Percentiles rank a stretch among this genome's conserved stretches.
These are phyloP conservation scores for Antheraea pernyi DNA, from an alignment of 1,140 invertebrate species.

Conservation along the genomic window DNA sequence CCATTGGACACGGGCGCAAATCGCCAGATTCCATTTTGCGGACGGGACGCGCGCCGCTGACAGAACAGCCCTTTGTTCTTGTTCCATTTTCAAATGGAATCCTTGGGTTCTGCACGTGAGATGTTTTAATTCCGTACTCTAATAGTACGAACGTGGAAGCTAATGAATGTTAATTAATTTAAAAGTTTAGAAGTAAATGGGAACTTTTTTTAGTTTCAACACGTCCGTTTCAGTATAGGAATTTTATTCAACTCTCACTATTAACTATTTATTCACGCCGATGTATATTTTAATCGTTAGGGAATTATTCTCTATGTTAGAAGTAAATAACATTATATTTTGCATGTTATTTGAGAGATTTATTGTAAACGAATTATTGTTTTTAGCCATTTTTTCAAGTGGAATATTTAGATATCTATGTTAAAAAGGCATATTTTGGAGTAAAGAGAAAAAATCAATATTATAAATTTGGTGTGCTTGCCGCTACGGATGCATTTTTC, in stretches of 20 bases:
- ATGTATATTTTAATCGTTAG: too few species aligned
- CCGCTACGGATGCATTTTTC: too few species aligned
- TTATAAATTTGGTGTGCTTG: too few species aligned
- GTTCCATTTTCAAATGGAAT: conserved; percentile 54
- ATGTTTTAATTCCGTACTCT: conserved; percentile 31
- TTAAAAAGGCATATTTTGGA: too few species aligned
- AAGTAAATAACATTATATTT: too few species aligned
- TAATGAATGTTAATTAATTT: conserved; percentile 30
- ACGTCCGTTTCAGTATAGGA: neutral
- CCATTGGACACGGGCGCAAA: conserved; percentile 39
- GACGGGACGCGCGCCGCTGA: conserved; percentile 57
- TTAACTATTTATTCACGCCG: too few species aligned
- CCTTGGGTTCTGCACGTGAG: conserved; percentile 33
- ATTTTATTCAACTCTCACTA: neutral
- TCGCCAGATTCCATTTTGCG: conserved; percentile 56
- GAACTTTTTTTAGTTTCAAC: neutral
- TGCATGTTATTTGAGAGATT: too few species aligned
- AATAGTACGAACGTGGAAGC: conserved; percentile 22
- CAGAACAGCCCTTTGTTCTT: conserved; percentile 61
- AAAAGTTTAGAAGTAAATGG: conserved; percentile 8
- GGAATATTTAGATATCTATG: too few species aligned
- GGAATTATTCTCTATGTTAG: too few species aligned
- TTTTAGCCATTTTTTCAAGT: too few species aligned
- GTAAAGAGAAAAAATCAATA: too few species aligned
- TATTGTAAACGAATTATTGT: too few species aligned